Percentiles rank a stretch among this genome's conserved stretches.
phyloP scores from a whole-genome alignment of 2,888 invertebrate genomes.

The Synergus itoensis region DNA sequence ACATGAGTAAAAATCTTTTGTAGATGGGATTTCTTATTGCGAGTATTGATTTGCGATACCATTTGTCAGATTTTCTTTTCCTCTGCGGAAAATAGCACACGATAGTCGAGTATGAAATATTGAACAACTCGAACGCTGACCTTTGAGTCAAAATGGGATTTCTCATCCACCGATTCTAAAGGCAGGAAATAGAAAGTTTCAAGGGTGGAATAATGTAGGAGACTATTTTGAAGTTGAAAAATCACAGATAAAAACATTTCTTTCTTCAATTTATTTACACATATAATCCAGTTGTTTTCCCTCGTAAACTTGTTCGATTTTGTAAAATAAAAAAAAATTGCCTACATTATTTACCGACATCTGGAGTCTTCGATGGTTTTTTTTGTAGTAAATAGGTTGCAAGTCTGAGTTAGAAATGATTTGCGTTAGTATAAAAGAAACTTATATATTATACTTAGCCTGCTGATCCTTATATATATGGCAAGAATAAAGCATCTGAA shows the following conservation, averaged over 20 bases:
- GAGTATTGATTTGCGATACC: conserved; percentile 2
- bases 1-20: neutral
- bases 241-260: neutral
- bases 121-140: conserved; percentile 16
- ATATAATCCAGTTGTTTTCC: neutral
- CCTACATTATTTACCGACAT: neutral
- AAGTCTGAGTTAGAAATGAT: neutral
- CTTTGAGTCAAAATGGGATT: conserved; percentile 6
- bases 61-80: conserved; percentile 2
- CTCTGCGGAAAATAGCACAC: neutral
- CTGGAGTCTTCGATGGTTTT: neutral
- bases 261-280: neutral
- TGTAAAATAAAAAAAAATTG: neutral
- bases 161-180: neutral
- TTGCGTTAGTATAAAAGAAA: neutral
- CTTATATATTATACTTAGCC: neutral
- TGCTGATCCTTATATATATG: neutral
- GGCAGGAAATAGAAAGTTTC: neutral
- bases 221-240: neutral
- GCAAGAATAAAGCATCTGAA: neutral
- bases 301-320: neutral
- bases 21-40: neutral
- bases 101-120: conserved; percentile 8
- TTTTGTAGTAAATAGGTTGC: neutral
- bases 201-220: conserved; percentile 12